phyloP scores from a whole-genome alignment of 1,140 invertebrate genomes.

The Holcopasites calliopsidis region DNA sequence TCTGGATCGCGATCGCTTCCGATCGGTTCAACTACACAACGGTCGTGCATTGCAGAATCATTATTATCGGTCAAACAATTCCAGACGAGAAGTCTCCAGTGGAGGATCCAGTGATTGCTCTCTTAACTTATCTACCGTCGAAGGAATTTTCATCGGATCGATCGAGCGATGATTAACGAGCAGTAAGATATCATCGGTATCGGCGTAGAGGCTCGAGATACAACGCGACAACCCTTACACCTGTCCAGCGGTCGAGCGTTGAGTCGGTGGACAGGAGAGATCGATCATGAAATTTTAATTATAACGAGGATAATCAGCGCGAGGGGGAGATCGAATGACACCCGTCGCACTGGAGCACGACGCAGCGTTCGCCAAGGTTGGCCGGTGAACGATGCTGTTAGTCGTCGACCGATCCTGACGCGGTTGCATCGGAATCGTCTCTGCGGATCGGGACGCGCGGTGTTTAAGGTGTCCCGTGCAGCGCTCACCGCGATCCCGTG shows the following conservation, averaged over 20 bases:
- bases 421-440: background rate
- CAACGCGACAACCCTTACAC: constrained; percentile 2
- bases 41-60: no score
- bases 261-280: background rate
- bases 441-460: no score
- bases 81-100: no score
- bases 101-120: no score
- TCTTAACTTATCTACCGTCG: no score
- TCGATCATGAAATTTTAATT: constrained; percentile 44
- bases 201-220: background rate
- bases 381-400: constrained; percentile 19
- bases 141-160: background rate
- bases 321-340: constrained; percentile 22
- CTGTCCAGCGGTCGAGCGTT: background rate
- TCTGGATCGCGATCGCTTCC: constrained; percentile 8
- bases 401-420: constrained; percentile 18
- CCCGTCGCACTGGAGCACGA: background rate
- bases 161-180: constrained; percentile 16
- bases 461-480: background rate
- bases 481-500: background rate
- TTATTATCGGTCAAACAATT: no score
- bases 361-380: constrained; percentile 8
- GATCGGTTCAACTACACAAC: background rate
- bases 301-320: background rate
- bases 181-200: background rate